A percentile compares a stretch with the other conserved stretches of the same genome.
Conservation (phyloP, 2,797 vertebrate species). For the Pangasius larnaudii region DNA sequence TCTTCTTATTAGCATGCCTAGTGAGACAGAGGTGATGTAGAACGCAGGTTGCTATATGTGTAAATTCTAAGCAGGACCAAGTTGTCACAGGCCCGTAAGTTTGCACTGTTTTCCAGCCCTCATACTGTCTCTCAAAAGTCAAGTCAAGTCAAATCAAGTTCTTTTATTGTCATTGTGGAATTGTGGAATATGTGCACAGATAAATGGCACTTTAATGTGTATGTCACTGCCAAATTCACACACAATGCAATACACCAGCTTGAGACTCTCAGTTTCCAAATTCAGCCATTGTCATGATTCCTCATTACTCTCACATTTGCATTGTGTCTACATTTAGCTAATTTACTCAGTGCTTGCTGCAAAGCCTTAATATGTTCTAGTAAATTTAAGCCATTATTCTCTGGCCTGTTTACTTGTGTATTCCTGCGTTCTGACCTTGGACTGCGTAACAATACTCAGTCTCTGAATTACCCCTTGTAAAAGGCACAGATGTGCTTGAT, state of each 20-base stretch:
- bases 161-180: too few relatives aligned
- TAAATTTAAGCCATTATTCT: neutral
- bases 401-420: neutral
- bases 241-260: neutral
- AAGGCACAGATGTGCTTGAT: neutral
- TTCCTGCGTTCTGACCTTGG: neutral
- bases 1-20: neutral
- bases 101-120: constrained; percentile 25
- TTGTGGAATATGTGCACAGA: neutral
- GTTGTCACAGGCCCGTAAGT: neutral
- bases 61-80: constrained; percentile 38
- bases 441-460: neutral
- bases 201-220: neutral
- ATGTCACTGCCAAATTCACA: neutral
- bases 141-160: too few relatives aligned
- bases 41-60: neutral
- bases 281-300: neutral
- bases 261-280: neutral
- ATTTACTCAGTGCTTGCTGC: neutral
- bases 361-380: neutral
- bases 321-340: neutral
- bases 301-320: neutral
- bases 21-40: neutral
- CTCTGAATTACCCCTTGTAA: neutral
- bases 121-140: neutral